phyloP scores from a whole-genome alignment of 2,113 vertebrate species.

The Lophius piscatorius region DNA sequence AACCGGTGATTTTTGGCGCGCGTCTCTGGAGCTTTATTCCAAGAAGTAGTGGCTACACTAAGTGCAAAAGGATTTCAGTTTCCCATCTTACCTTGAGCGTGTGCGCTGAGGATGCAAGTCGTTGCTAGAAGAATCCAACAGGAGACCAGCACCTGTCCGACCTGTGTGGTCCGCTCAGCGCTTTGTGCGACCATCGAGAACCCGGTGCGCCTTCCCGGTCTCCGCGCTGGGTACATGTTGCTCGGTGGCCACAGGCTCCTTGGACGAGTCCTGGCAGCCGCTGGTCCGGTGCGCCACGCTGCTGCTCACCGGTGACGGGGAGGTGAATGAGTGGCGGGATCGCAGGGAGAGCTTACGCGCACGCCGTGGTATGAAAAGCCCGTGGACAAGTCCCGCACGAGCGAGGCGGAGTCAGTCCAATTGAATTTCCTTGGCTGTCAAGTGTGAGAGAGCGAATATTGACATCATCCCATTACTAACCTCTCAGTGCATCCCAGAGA shows the following conservation, averaged over 20 bases:
- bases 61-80: constrained; percentile 6
- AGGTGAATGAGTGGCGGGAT: constrained; percentile 50
- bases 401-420: constrained; percentile 75
- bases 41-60: constrained; percentile 13
- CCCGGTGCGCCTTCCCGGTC: constrained; percentile 60
- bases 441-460: constrained; percentile 52
- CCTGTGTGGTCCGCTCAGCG: constrained; percentile 33
- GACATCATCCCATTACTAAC: constrained; percentile 46
- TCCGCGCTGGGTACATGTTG: constrained; percentile 79
- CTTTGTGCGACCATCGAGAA: constrained; percentile 38
- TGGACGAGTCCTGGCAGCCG: constrained; percentile 50
- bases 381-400: constrained; percentile 67
- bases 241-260: constrained; percentile 62
- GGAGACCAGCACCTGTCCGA: constrained; percentile 70
- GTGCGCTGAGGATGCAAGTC: constrained; percentile 52
- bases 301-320: constrained; percentile 53
- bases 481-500: constrained; percentile 3
- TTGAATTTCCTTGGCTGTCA: constrained; percentile 70
- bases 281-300: constrained; percentile 57
- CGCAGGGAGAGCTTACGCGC: constrained; percentile 5
- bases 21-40: too few relatives aligned
- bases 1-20: too few relatives aligned
- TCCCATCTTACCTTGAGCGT: constrained; percentile 78
- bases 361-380: constrained; percentile 46
- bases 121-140: constrained; percentile 76